phyloP scores from a whole-genome alignment of 2,888 invertebrate genomes.

The Diloba caeruleocephala region DNA sequence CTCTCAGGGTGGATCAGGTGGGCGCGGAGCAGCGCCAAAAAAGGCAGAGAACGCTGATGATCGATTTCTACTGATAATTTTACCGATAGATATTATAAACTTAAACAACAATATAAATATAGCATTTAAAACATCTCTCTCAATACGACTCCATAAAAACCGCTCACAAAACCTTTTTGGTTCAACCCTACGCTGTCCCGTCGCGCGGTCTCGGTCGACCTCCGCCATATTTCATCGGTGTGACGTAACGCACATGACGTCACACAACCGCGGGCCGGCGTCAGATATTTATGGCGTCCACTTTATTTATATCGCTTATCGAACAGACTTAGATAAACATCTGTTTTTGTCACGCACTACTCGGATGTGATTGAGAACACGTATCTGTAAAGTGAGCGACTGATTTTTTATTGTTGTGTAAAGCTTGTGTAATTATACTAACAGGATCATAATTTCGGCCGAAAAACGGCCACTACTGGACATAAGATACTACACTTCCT shows the following conservation, averaged over 20 bases:
- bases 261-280: slow-evolving; percentile 30
- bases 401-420: no score
- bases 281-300: slow-evolving; percentile 45
- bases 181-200: slow-evolving; percentile 39
- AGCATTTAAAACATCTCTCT: slow-evolving; percentile 28
- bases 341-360: slow-evolving; percentile 37
- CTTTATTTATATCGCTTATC: slow-evolving; percentile 54
- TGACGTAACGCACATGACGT: slow-evolving; percentile 45
- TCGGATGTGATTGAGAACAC: slow-evolving; percentile 18
- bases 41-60: no score
- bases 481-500: no score
- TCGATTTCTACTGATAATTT: no score
- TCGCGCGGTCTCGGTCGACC: slow-evolving; percentile 27
- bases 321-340: slow-evolving; percentile 45
- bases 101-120: slow-evolving; percentile 30
- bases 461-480: no score
- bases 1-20: no score
- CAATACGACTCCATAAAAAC: slow-evolving; percentile 35
- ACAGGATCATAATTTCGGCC: no score
- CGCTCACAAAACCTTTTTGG: slow-evolving; percentile 14
- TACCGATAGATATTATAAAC: slow-evolving; percentile 7
- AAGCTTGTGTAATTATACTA: no score
- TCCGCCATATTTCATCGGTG: slow-evolving; percentile 51
- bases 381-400: no score
- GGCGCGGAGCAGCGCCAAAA: no score